Percentiles rank a stretch among this genome's conserved stretches.
Evolutionary conservation across 2,888 invertebrate species (phyloP).

Genomic region (Zaprionus obscuricornis): DNA sequence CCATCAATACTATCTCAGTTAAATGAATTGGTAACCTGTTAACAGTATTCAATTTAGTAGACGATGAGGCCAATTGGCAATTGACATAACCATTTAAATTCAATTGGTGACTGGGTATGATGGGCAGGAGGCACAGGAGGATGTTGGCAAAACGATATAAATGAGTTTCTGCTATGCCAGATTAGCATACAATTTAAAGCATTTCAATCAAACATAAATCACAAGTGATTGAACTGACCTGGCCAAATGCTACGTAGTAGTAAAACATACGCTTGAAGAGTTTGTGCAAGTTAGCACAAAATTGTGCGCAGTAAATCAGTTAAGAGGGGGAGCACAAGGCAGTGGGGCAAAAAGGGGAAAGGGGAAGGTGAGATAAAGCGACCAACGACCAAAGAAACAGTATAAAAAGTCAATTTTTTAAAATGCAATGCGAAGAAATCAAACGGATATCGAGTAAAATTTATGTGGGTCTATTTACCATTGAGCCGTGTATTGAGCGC

Average conservation of each 20-base stretch:
- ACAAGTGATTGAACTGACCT: constrained; percentile 30
- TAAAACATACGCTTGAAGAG: constrained; percentile 6
- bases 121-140: not conserved
- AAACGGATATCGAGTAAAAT: constrained; percentile 58
- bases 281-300: constrained; percentile 49
- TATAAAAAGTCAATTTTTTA: constrained; percentile 63
- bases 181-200: constrained; percentile 73
- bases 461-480: constrained; percentile 72
- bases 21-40: not conserved
- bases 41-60: constrained; percentile 21
- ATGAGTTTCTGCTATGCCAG: constrained; percentile 41
- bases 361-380: not conserved
- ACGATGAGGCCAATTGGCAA: constrained; percentile 39
- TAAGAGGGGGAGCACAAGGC: constrained; percentile 7
- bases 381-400: constrained; percentile 37
- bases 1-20: no score
- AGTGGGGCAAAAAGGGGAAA: not conserved
- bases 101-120: constrained; percentile 15
- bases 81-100: constrained; percentile 37
- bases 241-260: constrained; percentile 4
- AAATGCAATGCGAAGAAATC: constrained; percentile 65
- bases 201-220: constrained; percentile 71
- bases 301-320: constrained; percentile 66
- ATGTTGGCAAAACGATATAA: constrained; percentile 34
- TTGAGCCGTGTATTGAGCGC: constrained; percentile 51